phyloP scores from a whole-genome alignment of 2,797 vertebrate genomes.

The Micromesistius poutassou region DNA sequence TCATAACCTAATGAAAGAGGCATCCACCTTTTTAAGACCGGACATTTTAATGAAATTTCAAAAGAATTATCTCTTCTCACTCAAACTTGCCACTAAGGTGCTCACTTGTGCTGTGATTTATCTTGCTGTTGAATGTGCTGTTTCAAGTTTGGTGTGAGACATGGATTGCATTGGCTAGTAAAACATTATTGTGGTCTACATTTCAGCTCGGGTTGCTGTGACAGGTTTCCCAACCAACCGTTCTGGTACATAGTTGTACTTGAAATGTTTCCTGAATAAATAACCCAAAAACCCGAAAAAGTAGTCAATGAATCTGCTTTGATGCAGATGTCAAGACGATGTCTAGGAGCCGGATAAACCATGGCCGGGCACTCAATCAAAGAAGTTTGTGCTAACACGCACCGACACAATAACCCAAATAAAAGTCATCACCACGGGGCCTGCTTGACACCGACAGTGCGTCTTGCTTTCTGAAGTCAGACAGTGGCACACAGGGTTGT shows the following conservation, averaged over 20 bases:
- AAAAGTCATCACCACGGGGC: constrained; percentile 24
- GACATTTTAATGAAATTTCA: neutral
- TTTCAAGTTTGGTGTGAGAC: neutral
- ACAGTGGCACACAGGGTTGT: constrained; percentile 19
- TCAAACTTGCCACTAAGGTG: neutral
- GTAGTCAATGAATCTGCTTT: neutral
- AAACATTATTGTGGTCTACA: neutral
- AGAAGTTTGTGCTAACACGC: neutral
- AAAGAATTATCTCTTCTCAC: neutral
- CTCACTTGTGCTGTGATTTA: neutral
- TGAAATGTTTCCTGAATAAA: neutral
- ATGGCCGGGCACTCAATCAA: neutral
- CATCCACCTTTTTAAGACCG: neutral
- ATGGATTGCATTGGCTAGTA: neutral
- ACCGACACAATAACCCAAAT: neutral
- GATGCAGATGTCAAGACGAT: neutral
- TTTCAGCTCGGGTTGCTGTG: neutral
- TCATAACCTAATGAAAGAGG: neutral
- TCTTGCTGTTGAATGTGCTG: neutral
- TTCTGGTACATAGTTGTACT: neutral
- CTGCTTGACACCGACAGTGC: constrained; percentile 37
- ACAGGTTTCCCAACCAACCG: neutral
- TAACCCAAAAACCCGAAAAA: neutral
- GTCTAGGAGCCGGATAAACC: neutral
- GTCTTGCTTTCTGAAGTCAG: constrained; percentile 36